Conservation (phyloP, 64 coral and sea anemone genomes). For the Acropora tenuis region DNA sequence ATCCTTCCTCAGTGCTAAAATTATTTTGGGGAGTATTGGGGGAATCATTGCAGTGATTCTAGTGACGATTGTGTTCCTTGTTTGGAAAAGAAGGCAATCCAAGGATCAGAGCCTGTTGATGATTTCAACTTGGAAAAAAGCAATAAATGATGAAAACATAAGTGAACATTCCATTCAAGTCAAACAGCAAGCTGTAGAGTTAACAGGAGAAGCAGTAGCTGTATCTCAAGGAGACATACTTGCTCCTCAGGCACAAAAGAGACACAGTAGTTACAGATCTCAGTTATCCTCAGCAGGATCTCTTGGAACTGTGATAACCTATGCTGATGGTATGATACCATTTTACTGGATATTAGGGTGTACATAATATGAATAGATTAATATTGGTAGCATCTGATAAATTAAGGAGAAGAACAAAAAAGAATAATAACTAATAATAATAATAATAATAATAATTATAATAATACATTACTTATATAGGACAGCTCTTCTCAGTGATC, state of each 20-base stretch:
- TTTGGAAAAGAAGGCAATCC: not conserved
- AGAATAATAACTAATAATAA: not conserved
- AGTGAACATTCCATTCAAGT: not conserved
- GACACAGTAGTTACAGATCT: slow-evolving; percentile 46
- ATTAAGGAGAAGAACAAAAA: not conserved
- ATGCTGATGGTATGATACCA: slow-evolving; percentile 17
- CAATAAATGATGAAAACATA: not conserved
- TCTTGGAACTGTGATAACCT: slow-evolving; percentile 28
- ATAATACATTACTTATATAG: no score
- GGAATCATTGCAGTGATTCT: not conserved
- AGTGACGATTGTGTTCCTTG: not conserved
- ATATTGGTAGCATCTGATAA: not conserved
- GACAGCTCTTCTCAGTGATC: no score
- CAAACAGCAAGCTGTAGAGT: not conserved
- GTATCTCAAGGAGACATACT: slow-evolving; percentile 1
- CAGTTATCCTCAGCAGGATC: slow-evolving; percentile 43
- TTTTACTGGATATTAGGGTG: not conserved
- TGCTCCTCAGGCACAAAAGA: slow-evolving; percentile 9
- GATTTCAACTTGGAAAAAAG: not conserved
- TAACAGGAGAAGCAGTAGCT: not conserved
- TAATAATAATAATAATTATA: no score
- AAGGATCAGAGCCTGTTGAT: not conserved
- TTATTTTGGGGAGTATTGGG: slow-evolving; percentile 25
- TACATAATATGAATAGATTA: no score
- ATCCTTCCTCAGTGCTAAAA: not conserved